These are phyloP conservation scores for Epizoanthus illoricatus DNA, from an alignment of 92 coral and sea anemone species.

Conservation along the genomic window DNA sequence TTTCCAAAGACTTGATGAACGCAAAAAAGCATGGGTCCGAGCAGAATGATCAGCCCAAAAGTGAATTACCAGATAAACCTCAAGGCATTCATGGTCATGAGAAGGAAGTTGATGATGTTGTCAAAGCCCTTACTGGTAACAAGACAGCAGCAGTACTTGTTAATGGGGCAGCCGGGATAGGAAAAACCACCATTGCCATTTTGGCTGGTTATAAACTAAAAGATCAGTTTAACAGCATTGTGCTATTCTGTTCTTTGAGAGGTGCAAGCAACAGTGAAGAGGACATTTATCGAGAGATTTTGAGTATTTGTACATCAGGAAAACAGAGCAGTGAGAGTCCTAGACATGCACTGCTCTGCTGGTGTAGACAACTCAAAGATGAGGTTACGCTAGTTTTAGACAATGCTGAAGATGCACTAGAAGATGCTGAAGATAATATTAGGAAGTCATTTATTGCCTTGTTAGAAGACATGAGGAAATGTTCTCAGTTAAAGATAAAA, in stretches of 20 bases:
- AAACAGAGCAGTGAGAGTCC: slow-evolving; percentile 15
- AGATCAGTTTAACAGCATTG: neutral
- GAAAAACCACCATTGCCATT: slow-evolving; percentile 43
- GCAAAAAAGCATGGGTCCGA: neutral
- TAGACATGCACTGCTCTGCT: slow-evolving; percentile 21
- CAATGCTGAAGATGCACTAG: slow-evolving; percentile 47
- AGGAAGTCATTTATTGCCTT: slow-evolving; percentile 3
- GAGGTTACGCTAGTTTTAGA: slow-evolving; percentile 23
- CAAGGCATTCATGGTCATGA: slow-evolving; percentile 28
- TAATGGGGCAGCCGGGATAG: slow-evolving; percentile 36
- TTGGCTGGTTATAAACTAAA: slow-evolving; percentile 32
- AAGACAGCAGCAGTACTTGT: slow-evolving; percentile 36
- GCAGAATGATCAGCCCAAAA: neutral
- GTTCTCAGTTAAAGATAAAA: slow-evolving; percentile 6
- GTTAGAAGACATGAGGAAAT: slow-evolving; percentile 3
- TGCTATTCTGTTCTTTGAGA: slow-evolving; percentile 15
- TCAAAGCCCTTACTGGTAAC: slow-evolving; percentile 8
- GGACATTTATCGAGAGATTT: neutral
- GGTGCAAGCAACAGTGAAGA: slow-evolving; percentile 16
- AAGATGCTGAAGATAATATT: neutral
- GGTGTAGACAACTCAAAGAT: slow-evolving; percentile 28
- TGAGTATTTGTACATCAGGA: slow-evolving; percentile 19
- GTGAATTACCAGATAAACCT: slow-evolving; percentile 44
- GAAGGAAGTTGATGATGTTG: slow-evolving; percentile 25
- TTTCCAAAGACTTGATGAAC: neutral